Conservation (phyloP, 2,888 invertebrate species). For the Gastrophysa polygoni region DNA sequence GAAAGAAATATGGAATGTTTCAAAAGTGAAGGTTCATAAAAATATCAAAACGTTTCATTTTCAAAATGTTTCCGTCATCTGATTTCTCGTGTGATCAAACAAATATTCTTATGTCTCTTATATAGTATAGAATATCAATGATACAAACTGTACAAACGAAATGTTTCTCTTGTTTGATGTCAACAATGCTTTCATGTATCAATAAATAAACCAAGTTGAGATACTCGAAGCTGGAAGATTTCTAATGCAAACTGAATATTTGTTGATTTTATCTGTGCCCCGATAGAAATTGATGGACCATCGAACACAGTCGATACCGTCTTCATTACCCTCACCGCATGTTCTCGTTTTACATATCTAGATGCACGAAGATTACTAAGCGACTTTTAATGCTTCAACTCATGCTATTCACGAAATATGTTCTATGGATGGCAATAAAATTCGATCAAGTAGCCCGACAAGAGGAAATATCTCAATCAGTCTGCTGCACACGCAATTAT, state of each 20-base stretch:
- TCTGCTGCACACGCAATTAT: conserved; percentile 54
- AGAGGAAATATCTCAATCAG: conserved; percentile 55
- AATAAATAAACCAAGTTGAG: neutral
- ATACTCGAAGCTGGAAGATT: conserved; percentile 24
- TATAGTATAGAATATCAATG: no score
- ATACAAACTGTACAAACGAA: no score
- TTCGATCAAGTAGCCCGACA: conserved; percentile 41
- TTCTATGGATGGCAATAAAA: conserved; percentile 41
- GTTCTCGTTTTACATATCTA: conserved; percentile 59
- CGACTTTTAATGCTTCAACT: conserved; percentile 57
- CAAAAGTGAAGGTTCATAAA: no score
- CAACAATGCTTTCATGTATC: neutral
- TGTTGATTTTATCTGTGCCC: conserved; percentile 43
- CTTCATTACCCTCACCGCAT: conserved; percentile 55
- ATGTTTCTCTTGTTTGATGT: neutral
- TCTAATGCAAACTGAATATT: conserved; percentile 39
- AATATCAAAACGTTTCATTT: no score
- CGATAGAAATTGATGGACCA: conserved; percentile 48
- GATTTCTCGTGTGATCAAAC: no score
- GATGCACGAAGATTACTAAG: conserved; percentile 58
- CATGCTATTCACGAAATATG: conserved; percentile 58
- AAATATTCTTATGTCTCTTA: no score
- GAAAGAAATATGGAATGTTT: no score
- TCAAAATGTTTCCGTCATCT: no score
- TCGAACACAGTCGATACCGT: conserved; percentile 49